Conservation (phyloP, 2,797 vertebrate species). For the Lemur catta region DNA sequence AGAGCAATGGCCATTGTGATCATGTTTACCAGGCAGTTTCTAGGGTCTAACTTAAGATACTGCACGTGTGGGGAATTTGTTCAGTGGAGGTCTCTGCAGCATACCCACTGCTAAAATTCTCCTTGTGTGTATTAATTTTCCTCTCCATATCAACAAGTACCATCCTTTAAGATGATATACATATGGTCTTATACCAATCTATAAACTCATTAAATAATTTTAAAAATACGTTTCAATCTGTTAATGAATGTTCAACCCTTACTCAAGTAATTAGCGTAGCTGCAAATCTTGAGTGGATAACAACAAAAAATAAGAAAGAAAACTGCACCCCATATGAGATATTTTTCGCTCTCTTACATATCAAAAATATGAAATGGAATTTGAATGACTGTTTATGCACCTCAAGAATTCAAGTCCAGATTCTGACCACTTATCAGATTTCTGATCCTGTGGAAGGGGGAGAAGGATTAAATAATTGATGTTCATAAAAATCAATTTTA, state of each 20-base stretch:
- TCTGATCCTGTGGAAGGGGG: not conserved
- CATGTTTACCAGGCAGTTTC: conserved; percentile 31
- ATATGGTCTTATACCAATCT: not conserved
- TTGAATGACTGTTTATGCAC: not conserved
- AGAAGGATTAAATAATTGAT: not conserved
- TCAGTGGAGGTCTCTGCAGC: not conserved
- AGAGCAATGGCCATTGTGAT: conserved; percentile 34
- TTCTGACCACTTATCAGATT: not conserved
- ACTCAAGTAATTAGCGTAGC: not conserved
- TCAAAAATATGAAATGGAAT: not conserved
- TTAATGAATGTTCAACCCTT: not conserved
- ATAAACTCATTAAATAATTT: conserved; percentile 34
- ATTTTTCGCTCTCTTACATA: not conserved
- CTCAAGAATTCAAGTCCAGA: not conserved
- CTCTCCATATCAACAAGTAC: not conserved
- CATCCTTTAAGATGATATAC: conserved; percentile 8
- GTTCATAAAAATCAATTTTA: not conserved
- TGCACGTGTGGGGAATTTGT: not conserved
- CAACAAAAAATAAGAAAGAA: not conserved
- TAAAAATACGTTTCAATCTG: not conserved
- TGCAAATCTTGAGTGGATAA: not conserved
- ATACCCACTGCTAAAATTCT: not conserved
- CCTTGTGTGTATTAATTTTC: not conserved
- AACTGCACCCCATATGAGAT: not conserved
- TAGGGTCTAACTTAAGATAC: not conserved